Evolutionary conservation across 92 coral and sea anemone species (phyloP).

Genomic region (Epizoanthus illoricatus): DNA sequence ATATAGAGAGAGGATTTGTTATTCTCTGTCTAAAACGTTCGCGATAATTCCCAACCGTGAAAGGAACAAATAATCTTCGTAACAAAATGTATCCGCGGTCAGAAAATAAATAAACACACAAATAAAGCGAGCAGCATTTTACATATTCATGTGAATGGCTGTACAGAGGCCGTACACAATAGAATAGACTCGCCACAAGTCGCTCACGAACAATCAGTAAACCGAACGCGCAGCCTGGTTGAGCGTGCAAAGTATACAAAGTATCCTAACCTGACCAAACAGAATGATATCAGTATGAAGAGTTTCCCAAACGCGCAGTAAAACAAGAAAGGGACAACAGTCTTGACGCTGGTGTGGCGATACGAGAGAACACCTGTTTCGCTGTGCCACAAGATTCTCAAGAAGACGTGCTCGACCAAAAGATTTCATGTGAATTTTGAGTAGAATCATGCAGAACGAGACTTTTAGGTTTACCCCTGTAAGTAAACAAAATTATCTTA

Average conservation of each 20-base stretch:
- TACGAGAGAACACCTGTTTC: constrained; percentile 38
- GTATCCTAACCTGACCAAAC: constrained; percentile 10
- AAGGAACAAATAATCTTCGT: not conserved
- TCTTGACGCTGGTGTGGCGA: not conserved
- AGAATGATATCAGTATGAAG: not conserved
- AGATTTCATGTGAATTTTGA: not conserved
- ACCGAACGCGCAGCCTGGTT: not conserved
- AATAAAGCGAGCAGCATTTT: constrained; percentile 4
- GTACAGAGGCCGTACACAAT: not conserved
- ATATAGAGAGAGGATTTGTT: no score
- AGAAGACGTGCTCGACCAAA: not conserved
- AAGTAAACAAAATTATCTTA: not conserved
- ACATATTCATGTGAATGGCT: constrained; percentile 20
- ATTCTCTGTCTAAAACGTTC: no score
- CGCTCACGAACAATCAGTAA: no score
- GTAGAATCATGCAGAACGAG: not conserved
- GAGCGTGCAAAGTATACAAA: not conserved
- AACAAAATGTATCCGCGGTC: not conserved
- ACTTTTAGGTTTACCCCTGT: not conserved
- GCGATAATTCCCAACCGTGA: no score
- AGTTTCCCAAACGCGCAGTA: not conserved
- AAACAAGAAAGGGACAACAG: not conserved
- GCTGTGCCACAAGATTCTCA: not conserved
- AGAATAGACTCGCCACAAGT: no score
- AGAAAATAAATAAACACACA: not conserved